These are phyloP conservation scores for Apodemus sylvaticus DNA, from an alignment of 2,113 vertebrate genomes.

Conservation along the genomic window DNA sequence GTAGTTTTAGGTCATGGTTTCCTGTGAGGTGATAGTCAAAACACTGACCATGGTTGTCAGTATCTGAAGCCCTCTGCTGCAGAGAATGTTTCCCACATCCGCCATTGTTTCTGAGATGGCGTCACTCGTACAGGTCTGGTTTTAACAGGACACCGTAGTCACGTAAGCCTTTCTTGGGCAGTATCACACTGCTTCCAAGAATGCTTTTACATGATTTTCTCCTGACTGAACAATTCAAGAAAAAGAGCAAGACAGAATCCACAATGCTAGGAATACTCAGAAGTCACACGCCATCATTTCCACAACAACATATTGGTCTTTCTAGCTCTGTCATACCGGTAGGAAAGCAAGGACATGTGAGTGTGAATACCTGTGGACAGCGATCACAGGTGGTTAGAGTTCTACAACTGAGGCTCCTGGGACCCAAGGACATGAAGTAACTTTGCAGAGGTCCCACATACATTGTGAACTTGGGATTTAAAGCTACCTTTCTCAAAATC, in stretches of 20 bases:
- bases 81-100: background rate
- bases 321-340: background rate
- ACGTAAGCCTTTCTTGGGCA: background rate
- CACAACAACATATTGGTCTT: background rate
- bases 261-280: background rate
- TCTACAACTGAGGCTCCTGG: background rate
- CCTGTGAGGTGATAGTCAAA: background rate
- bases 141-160: background rate
- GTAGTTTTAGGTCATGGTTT: background rate
- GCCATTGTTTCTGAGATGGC: background rate
- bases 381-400: too few relatives aligned
- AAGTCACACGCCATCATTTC: background rate
- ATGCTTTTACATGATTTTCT: background rate
- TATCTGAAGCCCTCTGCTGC: background rate
- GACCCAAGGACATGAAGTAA: background rate
- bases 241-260: background rate
- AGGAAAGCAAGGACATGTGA: background rate
- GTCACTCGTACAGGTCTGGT: background rate
- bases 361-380: background rate
- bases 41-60: background rate
- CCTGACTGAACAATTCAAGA: background rate
- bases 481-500: slow-evolving; percentile 28
- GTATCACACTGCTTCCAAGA: background rate
- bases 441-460: background rate
- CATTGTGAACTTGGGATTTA: background rate